phyloP scores from a whole-genome alignment of 2,888 invertebrate genomes.

The Drosophila percnosoma region DNA sequence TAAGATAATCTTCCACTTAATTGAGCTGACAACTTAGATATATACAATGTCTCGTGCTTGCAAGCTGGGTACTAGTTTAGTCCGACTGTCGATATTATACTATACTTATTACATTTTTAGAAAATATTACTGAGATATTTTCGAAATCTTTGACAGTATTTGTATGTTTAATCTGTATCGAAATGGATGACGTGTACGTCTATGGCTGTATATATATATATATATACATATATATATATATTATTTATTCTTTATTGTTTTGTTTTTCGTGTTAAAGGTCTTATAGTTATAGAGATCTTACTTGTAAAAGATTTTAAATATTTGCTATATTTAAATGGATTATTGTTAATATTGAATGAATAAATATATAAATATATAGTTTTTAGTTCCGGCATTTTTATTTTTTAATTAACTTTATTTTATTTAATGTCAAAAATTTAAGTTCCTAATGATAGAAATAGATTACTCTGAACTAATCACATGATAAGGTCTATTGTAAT shows the following conservation, averaged over 20 bases:
- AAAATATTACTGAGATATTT: not conserved
- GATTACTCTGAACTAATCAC: not conserved
- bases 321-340: not conserved
- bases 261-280: not conserved
- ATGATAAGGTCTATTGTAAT: not conserved
- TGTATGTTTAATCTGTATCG: accelerated
- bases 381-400: not conserved
- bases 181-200: not conserved
- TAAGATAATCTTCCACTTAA: not conserved
- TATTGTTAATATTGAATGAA: not conserved
- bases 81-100: not conserved
- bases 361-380: not conserved
- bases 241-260: not conserved
- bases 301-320: not conserved
- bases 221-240: not conserved
- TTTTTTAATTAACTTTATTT: not conserved
- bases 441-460: not conserved
- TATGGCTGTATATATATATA: not conserved
- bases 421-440: not conserved
- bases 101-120: not conserved
- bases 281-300: not conserved
- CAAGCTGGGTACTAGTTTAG: not conserved
- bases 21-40: not conserved
- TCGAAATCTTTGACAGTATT: not conserved
- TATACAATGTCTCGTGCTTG: not conserved